These are phyloP conservation scores for Paradisaea rubra DNA, from an alignment of 2,113 vertebrate genomes.

Conservation along the genomic window DNA sequence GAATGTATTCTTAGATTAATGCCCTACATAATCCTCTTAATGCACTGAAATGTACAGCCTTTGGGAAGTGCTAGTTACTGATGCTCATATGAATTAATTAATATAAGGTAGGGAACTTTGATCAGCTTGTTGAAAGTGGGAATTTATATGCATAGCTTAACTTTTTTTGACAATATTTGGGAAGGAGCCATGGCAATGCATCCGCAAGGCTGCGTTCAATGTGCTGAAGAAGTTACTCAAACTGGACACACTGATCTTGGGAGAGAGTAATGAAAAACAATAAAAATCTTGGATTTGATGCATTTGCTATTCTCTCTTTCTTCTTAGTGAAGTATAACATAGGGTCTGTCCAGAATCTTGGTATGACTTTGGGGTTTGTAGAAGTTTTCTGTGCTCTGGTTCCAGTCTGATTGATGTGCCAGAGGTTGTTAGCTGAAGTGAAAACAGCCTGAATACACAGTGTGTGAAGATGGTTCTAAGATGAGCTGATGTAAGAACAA, in stretches of 20 bases:
- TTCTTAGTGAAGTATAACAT: neutral
- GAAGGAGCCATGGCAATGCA: neutral
- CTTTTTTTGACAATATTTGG: neutral
- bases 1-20: neutral
- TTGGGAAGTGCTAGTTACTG: neutral
- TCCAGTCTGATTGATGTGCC: neutral
- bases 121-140: neutral
- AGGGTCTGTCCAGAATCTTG: neutral
- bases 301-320: neutral
- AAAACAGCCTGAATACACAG: neutral
- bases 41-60: neutral
- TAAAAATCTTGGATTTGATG: neutral
- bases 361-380: neutral
- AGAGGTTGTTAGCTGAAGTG: neutral
- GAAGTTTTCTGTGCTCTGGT: neutral
- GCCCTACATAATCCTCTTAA: neutral
- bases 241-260: neutral
- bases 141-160: neutral
- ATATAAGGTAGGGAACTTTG: neutral
- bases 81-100: neutral
- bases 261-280: neutral
- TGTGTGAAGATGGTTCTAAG: neutral
- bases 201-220: fast-evolving
- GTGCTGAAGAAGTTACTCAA: neutral
- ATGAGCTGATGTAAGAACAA: neutral